Evolutionary conservation across 1,140 invertebrate species (phyloP).

Genomic region (Lordiphosa mommai): DNA sequence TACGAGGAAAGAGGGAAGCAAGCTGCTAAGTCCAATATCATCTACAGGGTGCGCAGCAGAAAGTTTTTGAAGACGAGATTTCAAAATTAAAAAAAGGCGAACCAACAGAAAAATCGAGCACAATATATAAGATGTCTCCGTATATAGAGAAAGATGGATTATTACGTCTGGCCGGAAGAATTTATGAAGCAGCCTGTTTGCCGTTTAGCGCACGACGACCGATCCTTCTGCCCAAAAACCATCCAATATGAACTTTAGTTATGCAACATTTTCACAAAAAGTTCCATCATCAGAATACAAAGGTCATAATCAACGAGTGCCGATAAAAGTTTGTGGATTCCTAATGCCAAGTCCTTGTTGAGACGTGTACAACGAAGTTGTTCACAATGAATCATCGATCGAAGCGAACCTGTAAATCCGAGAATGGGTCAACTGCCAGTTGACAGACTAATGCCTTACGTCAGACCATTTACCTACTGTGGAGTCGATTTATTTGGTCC

Average conservation of each 20-base stretch:
- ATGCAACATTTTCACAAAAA: too few relatives aligned
- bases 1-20: too few relatives aligned
- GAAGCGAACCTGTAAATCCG: neutral
- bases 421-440: neutral
- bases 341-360: neutral
- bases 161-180: neutral
- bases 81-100: too few relatives aligned
- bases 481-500: slow-evolving; percentile 1
- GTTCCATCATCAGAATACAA: too few relatives aligned
- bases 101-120: too few relatives aligned
- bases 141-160: neutral
- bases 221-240: neutral
- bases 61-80: too few relatives aligned
- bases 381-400: neutral
- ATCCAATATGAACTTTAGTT: too few relatives aligned
- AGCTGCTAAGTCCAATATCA: too few relatives aligned
- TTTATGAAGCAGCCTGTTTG: neutral
- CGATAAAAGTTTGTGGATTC: too few relatives aligned
- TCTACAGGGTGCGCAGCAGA: too few relatives aligned
- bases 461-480: neutral
- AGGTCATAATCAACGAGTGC: too few relatives aligned
- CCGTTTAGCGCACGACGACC: neutral
- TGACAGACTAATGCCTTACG: neutral
- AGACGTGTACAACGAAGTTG: neutral
- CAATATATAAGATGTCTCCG: too few relatives aligned